These are phyloP conservation scores for Danio choprae DNA, from an alignment of 2,797 vertebrate species.

Conservation along the genomic window DNA sequence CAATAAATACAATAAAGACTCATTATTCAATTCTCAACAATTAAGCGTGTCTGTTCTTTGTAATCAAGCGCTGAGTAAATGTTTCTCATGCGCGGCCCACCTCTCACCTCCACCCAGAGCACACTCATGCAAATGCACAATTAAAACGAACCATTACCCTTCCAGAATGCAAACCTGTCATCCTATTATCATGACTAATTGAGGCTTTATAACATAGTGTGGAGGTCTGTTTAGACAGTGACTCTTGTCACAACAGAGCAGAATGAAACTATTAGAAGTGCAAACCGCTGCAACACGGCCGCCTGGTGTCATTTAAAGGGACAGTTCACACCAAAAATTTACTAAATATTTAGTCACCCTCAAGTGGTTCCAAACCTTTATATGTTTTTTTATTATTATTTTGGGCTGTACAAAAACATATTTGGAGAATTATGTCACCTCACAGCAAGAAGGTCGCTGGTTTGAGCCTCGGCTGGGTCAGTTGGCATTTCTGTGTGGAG, in stretches of 20 bases:
- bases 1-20: slow-evolving; percentile 26
- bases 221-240: slow-evolving; percentile 2
- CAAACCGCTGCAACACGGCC: not conserved
- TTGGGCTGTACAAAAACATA: too few relatives aligned
- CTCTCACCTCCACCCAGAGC: slow-evolving; percentile 25
- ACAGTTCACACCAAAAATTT: too few relatives aligned
- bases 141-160: slow-evolving; percentile 47
- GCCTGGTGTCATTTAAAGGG: not conserved
- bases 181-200: slow-evolving; percentile 42
- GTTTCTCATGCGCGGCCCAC: slow-evolving; percentile 32
- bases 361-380: too few relatives aligned
- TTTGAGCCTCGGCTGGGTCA: too few relatives aligned
- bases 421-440: too few relatives aligned
- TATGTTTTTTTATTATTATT: too few relatives aligned
- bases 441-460: too few relatives aligned
- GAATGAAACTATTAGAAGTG: slow-evolving; percentile 8
- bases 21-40: slow-evolving; percentile 34
- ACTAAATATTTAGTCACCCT: too few relatives aligned
- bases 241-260: slow-evolving; percentile 25
- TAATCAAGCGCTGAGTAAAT: slow-evolving; percentile 21
- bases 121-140: slow-evolving; percentile 49
- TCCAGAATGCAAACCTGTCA: slow-evolving; percentile 34
- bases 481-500: too few relatives aligned
- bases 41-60: slow-evolving; percentile 34
- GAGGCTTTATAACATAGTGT: slow-evolving; percentile 16